A percentile compares a stretch with the other conserved stretches of the same genome.
These are phyloP conservation scores for Thripadectes ignobilis DNA, from an alignment of 2,797 vertebrate species.

Conservation along the genomic window DNA sequence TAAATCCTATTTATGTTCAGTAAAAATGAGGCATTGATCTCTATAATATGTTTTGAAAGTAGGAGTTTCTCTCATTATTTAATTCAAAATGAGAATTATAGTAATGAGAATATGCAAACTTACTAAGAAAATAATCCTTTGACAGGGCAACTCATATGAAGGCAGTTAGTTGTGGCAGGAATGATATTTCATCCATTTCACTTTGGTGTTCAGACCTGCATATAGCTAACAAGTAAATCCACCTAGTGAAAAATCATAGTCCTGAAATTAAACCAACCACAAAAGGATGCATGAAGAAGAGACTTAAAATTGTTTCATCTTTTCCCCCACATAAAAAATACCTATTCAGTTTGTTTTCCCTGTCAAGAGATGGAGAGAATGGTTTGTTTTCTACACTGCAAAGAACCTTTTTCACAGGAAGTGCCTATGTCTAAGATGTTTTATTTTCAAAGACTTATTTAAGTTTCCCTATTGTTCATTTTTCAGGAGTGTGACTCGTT, in stretches of 20 bases:
- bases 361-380: neutral
- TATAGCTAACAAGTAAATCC: neutral
- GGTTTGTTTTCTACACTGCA: neutral
- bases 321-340: neutral
- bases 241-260: neutral
- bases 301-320: neutral
- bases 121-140: neutral
- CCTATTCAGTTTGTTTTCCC: neutral
- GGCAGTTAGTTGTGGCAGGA: neutral
- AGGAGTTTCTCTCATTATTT: neutral
- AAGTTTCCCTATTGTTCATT: constrained; percentile 39
- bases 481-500: constrained; percentile 55
- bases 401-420: neutral
- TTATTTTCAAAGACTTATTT: constrained; percentile 19
- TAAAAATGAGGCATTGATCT: neutral
- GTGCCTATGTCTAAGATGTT: neutral
- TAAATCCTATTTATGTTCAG: neutral
- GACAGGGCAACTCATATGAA: neutral
- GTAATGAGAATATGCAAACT: neutral
- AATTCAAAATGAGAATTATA: neutral
- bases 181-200: neutral
- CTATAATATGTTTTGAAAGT: neutral
- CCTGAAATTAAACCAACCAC: neutral
- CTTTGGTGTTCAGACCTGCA: neutral
- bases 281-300: neutral